Conservation (phyloP, 2,888 invertebrate genomes). For the Anorthoa munda region DNA sequence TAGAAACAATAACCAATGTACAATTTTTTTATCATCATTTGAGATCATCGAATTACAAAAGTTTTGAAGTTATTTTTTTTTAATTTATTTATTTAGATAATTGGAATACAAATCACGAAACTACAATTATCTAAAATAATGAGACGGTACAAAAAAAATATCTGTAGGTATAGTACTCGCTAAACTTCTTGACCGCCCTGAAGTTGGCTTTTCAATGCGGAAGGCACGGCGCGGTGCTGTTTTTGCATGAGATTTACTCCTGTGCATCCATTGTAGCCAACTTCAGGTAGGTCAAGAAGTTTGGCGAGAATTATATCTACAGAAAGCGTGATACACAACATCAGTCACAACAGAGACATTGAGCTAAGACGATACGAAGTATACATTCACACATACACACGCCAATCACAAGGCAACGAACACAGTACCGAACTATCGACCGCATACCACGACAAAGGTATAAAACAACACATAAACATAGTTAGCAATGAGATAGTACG, state of each 20-base stretch:
- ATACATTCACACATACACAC: constrained; percentile 63
- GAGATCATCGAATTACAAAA: constrained; percentile 62
- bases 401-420: constrained; percentile 46
- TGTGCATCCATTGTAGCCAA: too few species aligned
- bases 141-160: constrained; percentile 63
- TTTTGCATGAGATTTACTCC: too few species aligned
- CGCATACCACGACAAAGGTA: constrained; percentile 28
- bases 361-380: constrained; percentile 78
- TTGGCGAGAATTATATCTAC: constrained; percentile 31
- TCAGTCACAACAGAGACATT: constrained; percentile 79
- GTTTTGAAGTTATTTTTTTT: constrained; percentile 32
- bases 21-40: constrained; percentile 66
- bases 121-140: constrained; percentile 50
- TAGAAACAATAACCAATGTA: constrained; percentile 76
- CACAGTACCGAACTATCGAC: constrained; percentile 36
- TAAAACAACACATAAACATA: constrained; percentile 54
- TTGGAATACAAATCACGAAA: constrained; percentile 42
- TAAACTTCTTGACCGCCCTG: too few species aligned
- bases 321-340: constrained; percentile 73
- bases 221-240: too few species aligned
- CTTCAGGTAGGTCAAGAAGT: too few species aligned
- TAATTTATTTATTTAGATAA: constrained; percentile 19
- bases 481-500: constrained; percentile 45
- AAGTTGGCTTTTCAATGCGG: too few species aligned
- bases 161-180: constrained; percentile 20